Conservation (phyloP, 2,113 vertebrate species). For the Charadrius vociferus region DNA sequence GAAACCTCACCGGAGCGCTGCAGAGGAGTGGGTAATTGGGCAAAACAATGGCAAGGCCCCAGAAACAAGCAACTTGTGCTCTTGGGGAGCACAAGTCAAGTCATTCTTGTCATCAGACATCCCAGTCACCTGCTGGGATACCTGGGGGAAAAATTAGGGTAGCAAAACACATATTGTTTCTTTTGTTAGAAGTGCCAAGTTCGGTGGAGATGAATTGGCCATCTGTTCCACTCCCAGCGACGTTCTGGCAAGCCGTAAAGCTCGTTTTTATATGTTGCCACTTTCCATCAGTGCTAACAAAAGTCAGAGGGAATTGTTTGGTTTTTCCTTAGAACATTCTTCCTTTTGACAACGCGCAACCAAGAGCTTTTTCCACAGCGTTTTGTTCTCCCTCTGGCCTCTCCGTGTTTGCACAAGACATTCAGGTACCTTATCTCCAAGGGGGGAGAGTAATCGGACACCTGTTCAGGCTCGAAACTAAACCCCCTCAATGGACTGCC, state of each 20-base stretch:
- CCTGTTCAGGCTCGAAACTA: not conserved
- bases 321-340: constrained; percentile 32
- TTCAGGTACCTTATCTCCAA: constrained; percentile 28
- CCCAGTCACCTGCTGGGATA: constrained; percentile 79
- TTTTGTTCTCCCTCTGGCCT: not conserved
- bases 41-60: constrained; percentile 54
- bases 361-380: not conserved
- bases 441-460: not conserved
- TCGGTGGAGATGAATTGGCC: constrained; percentile 76
- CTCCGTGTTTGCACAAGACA: not conserved
- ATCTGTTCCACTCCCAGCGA: constrained; percentile 74
- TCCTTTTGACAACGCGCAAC: not conserved
- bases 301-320: constrained; percentile 44
- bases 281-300: constrained; percentile 67
- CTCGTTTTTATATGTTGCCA: constrained; percentile 67
- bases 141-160: constrained; percentile 75
- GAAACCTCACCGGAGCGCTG: not conserved
- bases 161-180: constrained; percentile 77
- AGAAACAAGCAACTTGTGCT: constrained; percentile 19
- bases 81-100: constrained; percentile 50
- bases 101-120: constrained; percentile 79
- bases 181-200: constrained; percentile 76
- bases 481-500: not conserved
- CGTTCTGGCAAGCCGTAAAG: constrained; percentile 63
- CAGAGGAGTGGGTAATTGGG: not conserved